Conservation (phyloP, 1,140 invertebrate genomes). For the Drosophila pseudoobscura region DNA sequence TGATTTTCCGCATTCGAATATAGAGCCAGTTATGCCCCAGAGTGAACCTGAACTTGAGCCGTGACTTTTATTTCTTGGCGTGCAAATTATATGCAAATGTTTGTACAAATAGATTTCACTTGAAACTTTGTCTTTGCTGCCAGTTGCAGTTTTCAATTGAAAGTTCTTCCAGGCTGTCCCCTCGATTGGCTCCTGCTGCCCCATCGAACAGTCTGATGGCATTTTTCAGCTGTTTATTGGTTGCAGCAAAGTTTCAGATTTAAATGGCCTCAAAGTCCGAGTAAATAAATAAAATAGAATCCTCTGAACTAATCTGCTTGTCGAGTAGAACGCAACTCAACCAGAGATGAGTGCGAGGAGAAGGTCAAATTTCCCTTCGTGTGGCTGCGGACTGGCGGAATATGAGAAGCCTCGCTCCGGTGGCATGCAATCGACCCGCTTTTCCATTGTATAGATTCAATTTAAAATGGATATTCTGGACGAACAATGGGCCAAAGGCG, state of each 20-base stretch:
- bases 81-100: constrained; percentile 35
- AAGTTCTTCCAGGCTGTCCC: constrained; percentile 40
- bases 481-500: constrained; percentile 18
- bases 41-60: constrained; percentile 23
- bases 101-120: constrained; percentile 43
- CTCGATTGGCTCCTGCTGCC: not conserved
- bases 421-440: constrained; percentile 15
- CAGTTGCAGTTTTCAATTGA: constrained; percentile 50
- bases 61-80: constrained; percentile 18
- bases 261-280: constrained; percentile 35
- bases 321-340: constrained; percentile 6
- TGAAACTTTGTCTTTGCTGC: constrained; percentile 44
- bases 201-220: not conserved
- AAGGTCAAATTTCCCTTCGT: constrained; percentile 31
- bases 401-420: constrained; percentile 12
- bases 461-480: constrained; percentile 24
- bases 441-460: constrained; percentile 28
- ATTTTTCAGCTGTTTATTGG: constrained; percentile 38
- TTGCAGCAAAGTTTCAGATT: constrained; percentile 33
- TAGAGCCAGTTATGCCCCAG: constrained; percentile 2
- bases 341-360: constrained; percentile 1
- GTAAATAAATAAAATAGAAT: constrained; percentile 42
- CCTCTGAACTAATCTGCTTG: constrained; percentile 26
- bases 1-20: not conserved
- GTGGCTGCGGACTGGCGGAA: constrained; percentile 12